phyloP scores from a whole-genome alignment of 2,888 invertebrate genomes.

The Theretra japonica region DNA sequence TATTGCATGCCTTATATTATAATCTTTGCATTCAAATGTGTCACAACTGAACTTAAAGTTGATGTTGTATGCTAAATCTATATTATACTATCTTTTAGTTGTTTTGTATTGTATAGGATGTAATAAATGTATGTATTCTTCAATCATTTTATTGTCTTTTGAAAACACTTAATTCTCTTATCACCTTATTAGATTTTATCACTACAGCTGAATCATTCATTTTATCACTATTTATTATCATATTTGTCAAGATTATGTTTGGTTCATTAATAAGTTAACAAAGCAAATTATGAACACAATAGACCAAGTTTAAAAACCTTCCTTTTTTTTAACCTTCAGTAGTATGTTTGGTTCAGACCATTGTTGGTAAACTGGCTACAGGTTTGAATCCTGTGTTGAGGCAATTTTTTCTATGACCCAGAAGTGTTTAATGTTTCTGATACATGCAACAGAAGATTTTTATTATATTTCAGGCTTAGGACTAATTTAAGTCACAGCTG shows the following conservation, averaged over 20 bases:
- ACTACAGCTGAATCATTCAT: background rate
- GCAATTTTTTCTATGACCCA: too few species aligned
- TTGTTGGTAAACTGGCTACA: too few species aligned
- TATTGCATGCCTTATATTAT: background rate
- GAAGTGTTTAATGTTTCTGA: too few species aligned
- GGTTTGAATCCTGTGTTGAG: too few species aligned
- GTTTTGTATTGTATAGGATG: slow-evolving; percentile 62
- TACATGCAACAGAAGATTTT: too few species aligned
- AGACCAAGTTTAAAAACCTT: too few species aligned
- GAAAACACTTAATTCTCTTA: slow-evolving; percentile 2
- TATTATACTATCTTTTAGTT: slow-evolving; percentile 57
- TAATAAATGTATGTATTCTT: slow-evolving; percentile 67
- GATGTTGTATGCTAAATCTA: slow-evolving; percentile 47
- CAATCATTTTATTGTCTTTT: slow-evolving; percentile 32
- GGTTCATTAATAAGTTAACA: too few species aligned
- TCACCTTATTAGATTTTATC: slow-evolving; percentile 2
- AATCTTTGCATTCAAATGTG: slow-evolving; percentile 35
- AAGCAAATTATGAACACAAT: too few species aligned
- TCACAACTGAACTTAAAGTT: slow-evolving; percentile 42
- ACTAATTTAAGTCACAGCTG: too few species aligned
- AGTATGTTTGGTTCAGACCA: too few species aligned
- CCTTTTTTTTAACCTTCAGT: too few species aligned
- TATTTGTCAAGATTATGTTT: background rate
- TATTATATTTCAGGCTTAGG: too few species aligned
- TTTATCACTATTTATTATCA: background rate